phyloP scores from a whole-genome alignment of 1,140 invertebrate genomes.

The Heliconius hewitsoni region DNA sequence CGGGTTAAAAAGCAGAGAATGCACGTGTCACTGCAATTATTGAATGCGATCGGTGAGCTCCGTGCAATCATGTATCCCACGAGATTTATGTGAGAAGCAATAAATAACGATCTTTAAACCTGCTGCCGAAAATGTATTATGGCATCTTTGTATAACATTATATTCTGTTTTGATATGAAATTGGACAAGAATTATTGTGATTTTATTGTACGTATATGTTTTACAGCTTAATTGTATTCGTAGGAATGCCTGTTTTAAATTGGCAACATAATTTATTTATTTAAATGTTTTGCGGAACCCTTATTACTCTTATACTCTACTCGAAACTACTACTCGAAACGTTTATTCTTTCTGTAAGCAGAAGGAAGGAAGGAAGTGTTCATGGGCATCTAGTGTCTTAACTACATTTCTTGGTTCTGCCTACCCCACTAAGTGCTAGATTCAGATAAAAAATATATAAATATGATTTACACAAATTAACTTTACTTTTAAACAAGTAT shows the following conservation, averaged over 20 bases:
- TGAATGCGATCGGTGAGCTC: not conserved
- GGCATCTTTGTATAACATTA: not conserved
- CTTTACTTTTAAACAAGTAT: not conserved
- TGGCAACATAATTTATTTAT: no score
- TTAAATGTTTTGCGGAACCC: no score
- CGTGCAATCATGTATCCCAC: conserved; percentile 19
- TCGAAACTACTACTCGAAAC: no score
- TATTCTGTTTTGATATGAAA: not conserved
- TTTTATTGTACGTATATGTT: not conserved
- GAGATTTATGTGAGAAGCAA: conserved; percentile 40
- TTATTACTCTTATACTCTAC: no score
- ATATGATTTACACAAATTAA: not conserved
- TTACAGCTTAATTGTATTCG: not conserved
- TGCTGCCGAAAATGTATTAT: conserved; percentile 14
- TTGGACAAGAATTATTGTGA: not conserved
- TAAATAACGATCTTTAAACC: conserved; percentile 28
- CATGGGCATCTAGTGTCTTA: no score
- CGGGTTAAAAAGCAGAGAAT: conserved; percentile 13
- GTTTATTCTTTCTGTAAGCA: no score
- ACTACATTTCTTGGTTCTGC: no score
- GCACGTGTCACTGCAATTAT: conserved; percentile 26
- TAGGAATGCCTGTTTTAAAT: no score
- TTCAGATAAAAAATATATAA: no score
- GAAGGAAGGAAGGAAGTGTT: no score
- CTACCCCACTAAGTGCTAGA: no score